Evolutionary conservation across 2,113 vertebrate genomes (phyloP).

Genomic region (Synodontis membranacea): DNA sequence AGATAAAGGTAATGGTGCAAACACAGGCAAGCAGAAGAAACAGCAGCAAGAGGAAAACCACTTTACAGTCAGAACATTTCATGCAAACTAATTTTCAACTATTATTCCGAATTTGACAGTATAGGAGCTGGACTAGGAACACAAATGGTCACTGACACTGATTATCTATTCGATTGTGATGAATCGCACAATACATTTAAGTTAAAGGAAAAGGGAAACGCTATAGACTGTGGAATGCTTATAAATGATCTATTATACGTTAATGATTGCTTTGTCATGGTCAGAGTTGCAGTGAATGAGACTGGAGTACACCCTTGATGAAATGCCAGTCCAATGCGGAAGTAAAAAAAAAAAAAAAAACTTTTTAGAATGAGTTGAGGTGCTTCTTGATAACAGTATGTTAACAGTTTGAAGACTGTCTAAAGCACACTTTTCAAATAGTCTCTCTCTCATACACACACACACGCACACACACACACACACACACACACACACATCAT

Average conservation of each 20-base stretch:
- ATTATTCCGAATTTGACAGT: too few relatives aligned
- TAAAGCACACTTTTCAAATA: background rate
- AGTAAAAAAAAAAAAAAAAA: background rate
- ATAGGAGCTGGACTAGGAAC: background rate
- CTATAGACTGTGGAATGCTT: background rate
- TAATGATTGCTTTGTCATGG: background rate
- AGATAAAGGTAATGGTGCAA: background rate
- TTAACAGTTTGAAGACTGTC: background rate
- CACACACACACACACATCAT: background rate
- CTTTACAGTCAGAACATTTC: too few relatives aligned
- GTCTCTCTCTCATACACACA: too few relatives aligned
- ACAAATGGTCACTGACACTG: background rate
- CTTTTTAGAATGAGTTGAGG: background rate
- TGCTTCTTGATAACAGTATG: background rate
- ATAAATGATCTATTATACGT: background rate
- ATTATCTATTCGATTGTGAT: background rate
- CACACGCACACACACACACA: background rate
- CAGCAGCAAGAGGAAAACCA: background rate
- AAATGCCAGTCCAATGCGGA: too few relatives aligned
- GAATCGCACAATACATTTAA: background rate
- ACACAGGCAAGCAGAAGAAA: background rate
- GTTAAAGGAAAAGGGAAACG: background rate
- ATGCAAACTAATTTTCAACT: too few relatives aligned
- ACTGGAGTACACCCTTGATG: too few relatives aligned
- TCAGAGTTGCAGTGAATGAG: background rate